Evolutionary conservation across 2,888 invertebrate species (phyloP), one percentile per base, ranked within the genome.

Genomic region (Meiosimyza platycephala): DNA sequence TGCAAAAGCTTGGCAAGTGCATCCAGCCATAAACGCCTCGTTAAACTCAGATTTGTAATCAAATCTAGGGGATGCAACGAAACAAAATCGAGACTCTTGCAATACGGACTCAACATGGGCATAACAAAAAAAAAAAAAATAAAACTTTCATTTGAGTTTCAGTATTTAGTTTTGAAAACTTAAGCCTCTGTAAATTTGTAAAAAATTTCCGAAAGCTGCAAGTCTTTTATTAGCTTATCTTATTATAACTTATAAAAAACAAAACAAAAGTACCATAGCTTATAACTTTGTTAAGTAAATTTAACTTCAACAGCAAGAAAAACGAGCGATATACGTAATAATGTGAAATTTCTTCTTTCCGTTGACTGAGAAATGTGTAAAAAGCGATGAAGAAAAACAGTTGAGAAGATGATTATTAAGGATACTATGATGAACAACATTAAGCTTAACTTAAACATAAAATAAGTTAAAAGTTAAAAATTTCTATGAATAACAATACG

Each of bases 341-440:
- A 71, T 55, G 75, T 73, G 74, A 74, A 75, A 71, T 72, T 75
- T 68, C 74, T 77, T 77, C 74, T 77, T 76, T 72, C 75, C 74
- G 74, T 73, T 77, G 75, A 74, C 74, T 55, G 67, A 73, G 77
- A 71, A 28, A 59, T 64, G 28, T 28, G 28, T 28, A 28, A 28
- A 28, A 28, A 28, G 28, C 28, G 28, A 28, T 28, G 65, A 65
- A 66, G 73, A 76, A 54, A 64, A 74, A 40, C 40, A 40, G 6
- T 40, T 40, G 6, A 40, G 6, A 7, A 7, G 9, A 40, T 40
- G 40, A 40, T 40, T 40, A 9, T 40, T 40, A 9, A 40, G 9
- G 40, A 40, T 2, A 40, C 40, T 40, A 40, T 40, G 40, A 40
- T 40, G 40, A 40, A 40, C 40, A 40, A 9, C 40, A 40, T 40